Evolutionary conservation across 2,797 vertebrate species (phyloP), one percentile per base, ranked within the genome.

Genomic region (Serranus cabrilla): DNA sequence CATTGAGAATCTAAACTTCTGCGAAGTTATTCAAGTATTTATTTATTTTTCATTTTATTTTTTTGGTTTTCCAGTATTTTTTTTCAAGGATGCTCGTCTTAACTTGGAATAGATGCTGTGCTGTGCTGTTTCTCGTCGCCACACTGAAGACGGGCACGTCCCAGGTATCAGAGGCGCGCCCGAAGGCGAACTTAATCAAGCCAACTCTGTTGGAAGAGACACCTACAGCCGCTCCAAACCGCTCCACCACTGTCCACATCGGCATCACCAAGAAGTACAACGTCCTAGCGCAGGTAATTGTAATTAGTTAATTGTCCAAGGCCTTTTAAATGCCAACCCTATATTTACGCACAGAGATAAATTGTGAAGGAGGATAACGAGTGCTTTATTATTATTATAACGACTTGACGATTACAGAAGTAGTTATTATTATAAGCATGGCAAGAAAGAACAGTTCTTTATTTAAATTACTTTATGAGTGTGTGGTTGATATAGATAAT

Each of bases 141-240:
- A 88, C 95, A 51, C 91, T 97, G 88, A 94, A 96, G 92, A 95
- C 95, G 89, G 96, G 95, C 89, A 95, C 96, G 86, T 93, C 96
- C 74, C 97, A 97, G 89, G 93, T 94, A 75, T 83, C 89, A 46
- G 96, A 96, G 89, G 91, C 93, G 84, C 94, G 95, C 83, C 93
- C 96, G 58, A 97, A 97, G 89, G 95, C 95, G 88, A 99, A 99
- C 95, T 96, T 97, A 89, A 99, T 99, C 95, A 98, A 97, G 91
- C 96, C 97, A n/a, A 93, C 93, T 81, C 89, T 94, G 88, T 65
- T 92, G 90, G 96, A 94, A 63, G 97, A 97, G 92, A 88, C 94
- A 56, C 96, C 96, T 43, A 96, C 95, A 47, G 93, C 95, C 78
- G 86, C 96, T 12, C 92, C 95, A 79, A 96, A 97, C 95, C 95